A percentile compares a stretch with the other conserved stretches of the same genome.
Conservation (phyloP, 2,797 vertebrate species). For the Ciconia nigra region DNA sequence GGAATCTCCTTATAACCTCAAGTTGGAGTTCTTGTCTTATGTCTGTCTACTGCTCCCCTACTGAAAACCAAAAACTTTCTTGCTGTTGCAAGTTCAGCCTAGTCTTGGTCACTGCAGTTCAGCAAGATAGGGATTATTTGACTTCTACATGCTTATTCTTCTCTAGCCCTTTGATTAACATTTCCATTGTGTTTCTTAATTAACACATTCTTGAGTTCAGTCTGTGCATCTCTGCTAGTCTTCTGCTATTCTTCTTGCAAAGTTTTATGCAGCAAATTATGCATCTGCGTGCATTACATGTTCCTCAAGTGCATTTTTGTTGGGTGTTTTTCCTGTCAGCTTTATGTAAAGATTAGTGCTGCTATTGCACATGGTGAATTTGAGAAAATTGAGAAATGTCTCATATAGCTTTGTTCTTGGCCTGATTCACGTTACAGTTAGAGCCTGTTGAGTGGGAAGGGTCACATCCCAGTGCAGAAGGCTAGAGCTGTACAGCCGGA, state of each 20-base stretch:
- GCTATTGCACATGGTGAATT: not conserved
- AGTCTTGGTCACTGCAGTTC: not conserved
- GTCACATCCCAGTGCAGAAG: not conserved
- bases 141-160: not conserved
- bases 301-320: not conserved
- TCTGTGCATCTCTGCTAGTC: not conserved
- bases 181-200: not conserved
- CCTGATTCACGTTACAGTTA: accelerated
- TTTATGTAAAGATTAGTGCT: not conserved
- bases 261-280: not conserved
- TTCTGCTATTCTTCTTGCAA: not conserved
- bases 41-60: not conserved
- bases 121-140: not conserved
- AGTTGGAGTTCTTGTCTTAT: not conserved
- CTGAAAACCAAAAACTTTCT: not conserved
- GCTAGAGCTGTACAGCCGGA: not conserved
- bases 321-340: not conserved
- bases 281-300: not conserved
- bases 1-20: not conserved
- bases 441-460: not conserved
- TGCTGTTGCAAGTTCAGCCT: accelerated
- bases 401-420: not conserved
- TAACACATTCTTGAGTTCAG: not conserved
- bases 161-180: not conserved
- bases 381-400: not conserved